Conservation (phyloP, 1,140 invertebrate genomes). For the Zophobas morio region DNA sequence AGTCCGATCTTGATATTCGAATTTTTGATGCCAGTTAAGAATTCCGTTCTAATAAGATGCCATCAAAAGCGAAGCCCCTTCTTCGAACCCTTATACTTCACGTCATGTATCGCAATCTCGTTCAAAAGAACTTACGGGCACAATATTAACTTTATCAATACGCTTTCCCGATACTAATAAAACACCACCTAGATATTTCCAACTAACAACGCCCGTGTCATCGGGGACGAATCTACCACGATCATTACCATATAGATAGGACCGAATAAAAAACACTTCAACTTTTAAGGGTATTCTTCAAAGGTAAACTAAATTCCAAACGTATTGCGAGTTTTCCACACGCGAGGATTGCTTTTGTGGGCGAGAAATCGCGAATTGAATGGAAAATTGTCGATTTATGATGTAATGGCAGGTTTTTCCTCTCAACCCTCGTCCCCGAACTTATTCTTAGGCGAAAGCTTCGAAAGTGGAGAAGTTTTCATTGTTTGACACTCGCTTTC, state of each 20-base stretch:
- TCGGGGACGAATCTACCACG: slow-evolving; percentile 8
- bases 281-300: slow-evolving; percentile 51
- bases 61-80: slow-evolving; percentile 12
- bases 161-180: neutral
- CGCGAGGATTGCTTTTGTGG: slow-evolving; percentile 54
- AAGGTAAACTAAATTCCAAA: slow-evolving; percentile 55
- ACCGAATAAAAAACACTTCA: slow-evolving; percentile 44
- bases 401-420: slow-evolving; percentile 53
- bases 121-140: slow-evolving; percentile 19
- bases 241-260: slow-evolving; percentile 52
- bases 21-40: slow-evolving; percentile 42
- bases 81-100: neutral
- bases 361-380: slow-evolving; percentile 56
- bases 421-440: slow-evolving; percentile 23
- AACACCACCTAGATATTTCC: slow-evolving; percentile 8
- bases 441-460: slow-evolving; percentile 15
- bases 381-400: slow-evolving; percentile 59
- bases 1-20: neutral
- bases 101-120: slow-evolving; percentile 2
- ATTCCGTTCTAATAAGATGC: slow-evolving; percentile 24
- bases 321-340: slow-evolving; percentile 55
- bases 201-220: slow-evolving; percentile 17
- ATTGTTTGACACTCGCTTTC: slow-evolving; percentile 20
- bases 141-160: neutral
- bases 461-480: slow-evolving; percentile 24